A percentile compares a stretch with the other conserved stretches of the same genome.
These are phyloP conservation scores for Nasonia vitripennis DNA, from an alignment of 1,140 invertebrate species.

Conservation along the genomic window DNA sequence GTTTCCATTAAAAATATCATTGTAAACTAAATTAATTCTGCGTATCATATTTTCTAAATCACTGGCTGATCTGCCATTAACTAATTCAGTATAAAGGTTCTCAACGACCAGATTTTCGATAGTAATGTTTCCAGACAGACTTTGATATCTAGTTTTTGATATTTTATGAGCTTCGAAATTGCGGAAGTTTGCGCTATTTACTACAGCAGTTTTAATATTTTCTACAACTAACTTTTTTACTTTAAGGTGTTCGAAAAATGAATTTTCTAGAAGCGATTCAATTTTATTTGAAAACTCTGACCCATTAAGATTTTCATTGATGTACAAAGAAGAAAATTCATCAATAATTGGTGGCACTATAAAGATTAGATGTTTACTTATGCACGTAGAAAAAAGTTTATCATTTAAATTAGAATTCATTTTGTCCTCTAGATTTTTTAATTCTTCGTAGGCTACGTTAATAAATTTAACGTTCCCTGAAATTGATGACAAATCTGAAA, in stretches of 20 bases:
- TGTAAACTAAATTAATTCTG: not conserved
- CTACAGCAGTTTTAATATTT: constrained; percentile 48
- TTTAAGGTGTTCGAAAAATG: constrained; percentile 56
- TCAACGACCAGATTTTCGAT: constrained; percentile 56
- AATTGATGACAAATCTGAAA: constrained; percentile 64
- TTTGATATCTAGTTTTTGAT: constrained; percentile 52
- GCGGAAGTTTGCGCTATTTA: constrained; percentile 59
- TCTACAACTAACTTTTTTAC: constrained; percentile 53
- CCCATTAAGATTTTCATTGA: constrained; percentile 56
- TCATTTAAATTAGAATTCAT: constrained; percentile 26
- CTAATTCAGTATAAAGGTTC: constrained; percentile 47
- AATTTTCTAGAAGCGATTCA: constrained; percentile 49
- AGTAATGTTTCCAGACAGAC: constrained; percentile 56
- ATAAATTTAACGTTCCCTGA: constrained; percentile 57
- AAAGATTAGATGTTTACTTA: constrained; percentile 58
- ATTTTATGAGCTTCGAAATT: constrained; percentile 54
- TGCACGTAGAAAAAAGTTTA: constrained; percentile 46
- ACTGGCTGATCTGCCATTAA: constrained; percentile 57
- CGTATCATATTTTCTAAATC: constrained; percentile 50
- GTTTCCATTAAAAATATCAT: constrained; percentile 18
- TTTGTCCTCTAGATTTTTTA: constrained; percentile 50
- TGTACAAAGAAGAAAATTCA: constrained; percentile 53
- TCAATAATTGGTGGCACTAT: constrained; percentile 55
- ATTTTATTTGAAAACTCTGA: constrained; percentile 53
- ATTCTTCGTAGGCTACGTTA: constrained; percentile 54